Evolutionary conservation across 2,797 vertebrate species (phyloP).

Genomic region (Pangasius djambal): DNA sequence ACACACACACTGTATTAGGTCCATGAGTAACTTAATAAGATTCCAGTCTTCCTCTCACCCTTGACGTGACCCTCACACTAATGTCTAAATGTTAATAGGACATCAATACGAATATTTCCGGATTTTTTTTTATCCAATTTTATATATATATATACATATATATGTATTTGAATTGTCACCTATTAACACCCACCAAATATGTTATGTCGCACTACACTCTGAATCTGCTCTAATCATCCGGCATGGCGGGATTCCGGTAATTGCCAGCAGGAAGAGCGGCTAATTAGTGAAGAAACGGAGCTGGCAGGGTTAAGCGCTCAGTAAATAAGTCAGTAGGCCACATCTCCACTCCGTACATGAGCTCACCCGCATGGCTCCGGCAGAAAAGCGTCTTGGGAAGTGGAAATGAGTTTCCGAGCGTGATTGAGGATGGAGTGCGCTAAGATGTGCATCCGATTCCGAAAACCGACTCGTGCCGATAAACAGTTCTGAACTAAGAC

Average conservation of each 20-base stretch:
- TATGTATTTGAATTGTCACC: neutral
- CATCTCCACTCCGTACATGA: neutral
- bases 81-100: neutral
- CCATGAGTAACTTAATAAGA: conserved; percentile 17
- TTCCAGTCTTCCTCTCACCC: neutral
- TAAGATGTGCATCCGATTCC: neutral
- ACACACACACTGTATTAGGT: conserved; percentile 15
- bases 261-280: neutral
- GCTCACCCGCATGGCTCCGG: neutral
- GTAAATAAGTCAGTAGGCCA: conserved; percentile 3
- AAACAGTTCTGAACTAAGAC: neutral
- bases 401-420: neutral
- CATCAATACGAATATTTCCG: neutral
- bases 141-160: neutral
- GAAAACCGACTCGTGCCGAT: neutral
- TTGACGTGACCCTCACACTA: neutral
- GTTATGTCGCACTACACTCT: neutral
- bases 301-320: neutral
- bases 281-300: neutral
- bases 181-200: neutral
- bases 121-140: neutral
- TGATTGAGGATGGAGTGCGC: neutral
- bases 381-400: neutral
- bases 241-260: neutral
- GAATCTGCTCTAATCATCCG: neutral